Evolutionary conservation across 2,797 vertebrate genomes (phyloP).

Genomic region (Protonibea diacanthus): DNA sequence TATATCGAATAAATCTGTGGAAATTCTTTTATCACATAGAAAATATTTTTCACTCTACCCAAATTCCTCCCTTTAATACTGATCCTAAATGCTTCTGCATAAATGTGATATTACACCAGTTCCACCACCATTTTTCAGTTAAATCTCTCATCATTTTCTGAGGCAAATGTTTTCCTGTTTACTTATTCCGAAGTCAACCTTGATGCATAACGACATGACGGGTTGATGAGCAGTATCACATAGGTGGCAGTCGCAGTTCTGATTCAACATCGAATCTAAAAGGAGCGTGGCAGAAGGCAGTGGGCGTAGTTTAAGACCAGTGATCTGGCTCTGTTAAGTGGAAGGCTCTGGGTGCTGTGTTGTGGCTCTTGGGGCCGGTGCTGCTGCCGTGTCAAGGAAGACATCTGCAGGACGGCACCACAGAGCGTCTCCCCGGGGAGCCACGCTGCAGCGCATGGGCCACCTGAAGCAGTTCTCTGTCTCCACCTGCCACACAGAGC

Average conservation of each 20-base stretch:
- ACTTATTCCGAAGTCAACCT: slow-evolving; percentile 27
- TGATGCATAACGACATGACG: neutral
- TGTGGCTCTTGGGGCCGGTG: slow-evolving; percentile 51
- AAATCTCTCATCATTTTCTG: neutral
- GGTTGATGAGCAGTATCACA: slow-evolving; percentile 48
- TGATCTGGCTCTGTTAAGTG: slow-evolving; percentile 61
- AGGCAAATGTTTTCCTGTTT: slow-evolving; percentile 40
- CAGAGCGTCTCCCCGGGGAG: slow-evolving; percentile 42
- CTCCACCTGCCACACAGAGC: slow-evolving; percentile 63
- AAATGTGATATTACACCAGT: neutral
- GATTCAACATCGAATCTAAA: slow-evolving; percentile 64
- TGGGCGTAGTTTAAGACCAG: slow-evolving; percentile 60
- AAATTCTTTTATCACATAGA: slow-evolving; percentile 41
- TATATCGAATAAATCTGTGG: slow-evolving; percentile 5
- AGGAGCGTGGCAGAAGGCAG: slow-evolving; percentile 68
- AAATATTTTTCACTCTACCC: slow-evolving; percentile 31
- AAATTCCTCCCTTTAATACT: neutral
- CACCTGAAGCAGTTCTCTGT: slow-evolving; percentile 68
- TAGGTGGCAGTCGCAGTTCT: slow-evolving; percentile 45
- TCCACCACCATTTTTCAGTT: neutral
- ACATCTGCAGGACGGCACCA: slow-evolving; percentile 45
- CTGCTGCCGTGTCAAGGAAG: slow-evolving; percentile 50
- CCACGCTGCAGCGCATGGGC: slow-evolving; percentile 24
- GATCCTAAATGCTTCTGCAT: neutral
- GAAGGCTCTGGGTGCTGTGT: slow-evolving; percentile 51